Evolutionary conservation across 2,797 vertebrate species (phyloP).

Genomic region (Odontamblyopus rebecca): DNA sequence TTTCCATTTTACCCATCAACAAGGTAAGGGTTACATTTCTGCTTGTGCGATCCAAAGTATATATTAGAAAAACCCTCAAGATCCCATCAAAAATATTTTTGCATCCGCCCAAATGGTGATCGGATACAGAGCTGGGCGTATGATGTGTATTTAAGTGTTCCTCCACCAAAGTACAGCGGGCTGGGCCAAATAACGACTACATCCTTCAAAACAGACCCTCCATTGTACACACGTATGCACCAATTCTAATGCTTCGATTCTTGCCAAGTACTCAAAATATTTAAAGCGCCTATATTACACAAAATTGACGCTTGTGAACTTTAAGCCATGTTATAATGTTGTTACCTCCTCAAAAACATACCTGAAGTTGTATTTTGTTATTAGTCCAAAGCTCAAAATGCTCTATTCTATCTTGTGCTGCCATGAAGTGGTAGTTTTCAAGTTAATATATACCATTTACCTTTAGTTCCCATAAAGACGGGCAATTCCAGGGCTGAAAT

Average conservation of each 20-base stretch:
- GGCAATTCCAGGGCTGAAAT: too few species aligned
- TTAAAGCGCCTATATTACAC: too few species aligned
- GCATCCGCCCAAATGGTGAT: constrained; percentile 5
- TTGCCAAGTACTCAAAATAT: not conserved
- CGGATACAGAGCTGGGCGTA: constrained; percentile 19
- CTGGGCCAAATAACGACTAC: constrained; percentile 9
- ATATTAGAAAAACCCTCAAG: not conserved
- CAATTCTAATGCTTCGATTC: not conserved
- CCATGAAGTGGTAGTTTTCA: too few species aligned
- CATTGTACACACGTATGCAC: constrained; percentile 32
- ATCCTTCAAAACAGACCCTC: constrained; percentile 41
- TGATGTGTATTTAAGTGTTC: constrained; percentile 19
- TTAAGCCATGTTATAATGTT: too few species aligned
- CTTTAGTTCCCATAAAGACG: too few species aligned
- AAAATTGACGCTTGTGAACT: too few species aligned
- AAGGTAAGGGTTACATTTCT: not conserved
- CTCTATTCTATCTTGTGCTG: too few species aligned
- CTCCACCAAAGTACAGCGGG: constrained; percentile 27
- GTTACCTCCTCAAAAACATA: too few species aligned
- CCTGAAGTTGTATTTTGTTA: too few species aligned
- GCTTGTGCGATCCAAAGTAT: not conserved
- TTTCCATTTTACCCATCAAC: not conserved
- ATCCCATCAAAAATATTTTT: not conserved
- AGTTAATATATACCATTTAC: too few species aligned
- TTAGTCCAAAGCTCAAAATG: too few species aligned